Conservation (phyloP, 30 jellyfish, hydroid and myxozoan species). For the Clytia hemisphaerica region DNA sequence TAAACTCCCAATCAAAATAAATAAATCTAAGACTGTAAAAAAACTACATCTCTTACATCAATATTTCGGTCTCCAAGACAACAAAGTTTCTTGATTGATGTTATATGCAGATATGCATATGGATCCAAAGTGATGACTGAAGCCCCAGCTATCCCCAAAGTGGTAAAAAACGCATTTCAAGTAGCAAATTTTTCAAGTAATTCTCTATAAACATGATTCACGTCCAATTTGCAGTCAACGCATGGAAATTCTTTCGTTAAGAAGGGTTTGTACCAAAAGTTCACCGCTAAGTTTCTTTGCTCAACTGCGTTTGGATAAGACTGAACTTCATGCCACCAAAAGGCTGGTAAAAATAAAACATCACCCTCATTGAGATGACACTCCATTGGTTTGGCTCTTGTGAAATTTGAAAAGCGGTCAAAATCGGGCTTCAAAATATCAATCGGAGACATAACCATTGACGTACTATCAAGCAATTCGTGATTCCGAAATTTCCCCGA, state of each 20-base stretch:
- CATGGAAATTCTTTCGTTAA: conserved; percentile 9
- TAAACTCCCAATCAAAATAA: too few relatives aligned
- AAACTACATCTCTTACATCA: too few relatives aligned
- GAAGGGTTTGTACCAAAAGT: conserved; percentile 9
- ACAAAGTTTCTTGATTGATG: too few relatives aligned
- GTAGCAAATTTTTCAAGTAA: neutral
- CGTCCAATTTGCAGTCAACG: conserved; percentile 7
- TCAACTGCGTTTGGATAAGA: conserved; percentile 1
- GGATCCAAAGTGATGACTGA: too few relatives aligned
- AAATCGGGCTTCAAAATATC: conserved; percentile 6
- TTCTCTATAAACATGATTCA: conserved; percentile 9
- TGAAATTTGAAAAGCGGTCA: conserved; percentile 7
- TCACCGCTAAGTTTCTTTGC: conserved; percentile 9
- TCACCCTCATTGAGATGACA: conserved; percentile 17
- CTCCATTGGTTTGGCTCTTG: conserved; percentile 11
- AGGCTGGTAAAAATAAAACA: conserved; percentile 2
- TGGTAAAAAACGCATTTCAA: too few relatives aligned
- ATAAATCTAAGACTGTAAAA: too few relatives aligned
- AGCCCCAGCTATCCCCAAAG: too few relatives aligned
- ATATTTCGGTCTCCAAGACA: too few relatives aligned
- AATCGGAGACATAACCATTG: conserved; percentile 18
- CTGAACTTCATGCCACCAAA: conserved; percentile 22
- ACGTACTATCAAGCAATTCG: conserved; percentile 3
- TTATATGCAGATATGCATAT: too few relatives aligned
- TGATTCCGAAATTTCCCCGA: neutral